phyloP scores from a whole-genome alignment of 2,113 vertebrate species.

The Hydropotes inermis region DNA sequence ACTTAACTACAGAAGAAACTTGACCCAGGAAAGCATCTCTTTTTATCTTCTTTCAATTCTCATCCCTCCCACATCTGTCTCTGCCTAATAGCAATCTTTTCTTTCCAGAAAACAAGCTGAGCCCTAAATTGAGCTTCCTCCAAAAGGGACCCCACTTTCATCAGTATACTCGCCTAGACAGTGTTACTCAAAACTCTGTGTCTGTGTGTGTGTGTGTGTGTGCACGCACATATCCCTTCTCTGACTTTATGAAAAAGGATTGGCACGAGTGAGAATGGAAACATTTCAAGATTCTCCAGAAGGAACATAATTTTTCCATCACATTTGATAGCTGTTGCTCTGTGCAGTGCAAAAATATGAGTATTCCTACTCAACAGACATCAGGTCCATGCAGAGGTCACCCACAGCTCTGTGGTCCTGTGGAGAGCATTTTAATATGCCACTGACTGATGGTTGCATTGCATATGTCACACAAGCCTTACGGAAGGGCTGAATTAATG shows the following conservation, averaged over 20 bases:
- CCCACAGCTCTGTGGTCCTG: background rate
- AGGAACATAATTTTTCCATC: background rate
- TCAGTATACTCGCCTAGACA: background rate
- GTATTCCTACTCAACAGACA: background rate
- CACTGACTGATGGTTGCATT: background rate
- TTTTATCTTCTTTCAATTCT: background rate
- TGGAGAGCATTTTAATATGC: slow-evolving; percentile 11
- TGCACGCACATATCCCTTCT: background rate
- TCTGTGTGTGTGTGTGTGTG: background rate
- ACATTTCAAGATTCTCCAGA: background rate
- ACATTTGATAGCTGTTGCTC: background rate
- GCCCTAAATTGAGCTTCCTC: background rate
- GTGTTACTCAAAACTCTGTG: background rate
- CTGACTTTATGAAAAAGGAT: background rate
- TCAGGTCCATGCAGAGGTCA: background rate
- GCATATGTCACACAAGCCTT: background rate
- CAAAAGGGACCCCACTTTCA: background rate
- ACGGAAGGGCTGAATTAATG: background rate
- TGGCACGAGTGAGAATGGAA: background rate
- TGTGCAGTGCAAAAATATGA: background rate
- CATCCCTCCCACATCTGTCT: background rate
- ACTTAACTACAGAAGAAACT: background rate
- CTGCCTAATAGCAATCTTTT: background rate
- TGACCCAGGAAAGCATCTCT: background rate
- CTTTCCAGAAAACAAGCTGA: slow-evolving; percentile 3